A percentile compares a stretch with the other conserved stretches of the same genome.
phyloP scores from a whole-genome alignment of 2,888 invertebrate species.

The Lathronympha strigana region DNA sequence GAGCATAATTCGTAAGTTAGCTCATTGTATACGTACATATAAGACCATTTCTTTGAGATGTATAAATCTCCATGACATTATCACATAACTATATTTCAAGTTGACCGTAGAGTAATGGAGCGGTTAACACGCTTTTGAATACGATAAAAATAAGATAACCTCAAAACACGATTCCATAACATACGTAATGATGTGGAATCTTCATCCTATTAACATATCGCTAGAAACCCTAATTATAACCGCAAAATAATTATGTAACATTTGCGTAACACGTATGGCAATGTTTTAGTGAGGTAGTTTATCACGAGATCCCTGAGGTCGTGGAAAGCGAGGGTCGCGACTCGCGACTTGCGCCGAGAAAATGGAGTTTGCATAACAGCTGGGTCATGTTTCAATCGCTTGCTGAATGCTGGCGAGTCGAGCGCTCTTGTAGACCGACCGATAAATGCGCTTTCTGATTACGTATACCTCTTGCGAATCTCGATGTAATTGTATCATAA shows the following conservation, averaged over 20 bases:
- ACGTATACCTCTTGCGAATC: not conserved
- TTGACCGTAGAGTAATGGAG: conserved; percentile 12
- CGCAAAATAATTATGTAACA: conserved; percentile 37
- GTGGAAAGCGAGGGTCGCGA: conserved; percentile 60
- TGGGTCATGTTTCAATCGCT: not conserved
- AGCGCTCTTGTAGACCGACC: not conserved
- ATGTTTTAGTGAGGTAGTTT: conserved; percentile 44
- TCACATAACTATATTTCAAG: not conserved
- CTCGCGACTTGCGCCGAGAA: conserved; percentile 53
- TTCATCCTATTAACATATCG: conserved; percentile 27
- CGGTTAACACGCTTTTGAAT: conserved; percentile 18
- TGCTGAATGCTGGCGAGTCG: not conserved
- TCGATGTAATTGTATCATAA: not conserved
- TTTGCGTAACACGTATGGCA: conserved; percentile 40
- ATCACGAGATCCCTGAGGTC: conserved; percentile 56
- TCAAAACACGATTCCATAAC: conserved; percentile 20
- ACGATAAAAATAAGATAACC: conserved; percentile 31
- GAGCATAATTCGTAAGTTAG: conserved; percentile 6
- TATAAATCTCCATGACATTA: conserved; percentile 17
- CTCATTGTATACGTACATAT: conserved; percentile 11
- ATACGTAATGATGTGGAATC: conserved; percentile 32
- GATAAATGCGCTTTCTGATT: not conserved
- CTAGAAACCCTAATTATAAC: conserved; percentile 36
- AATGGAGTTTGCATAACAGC: conserved; percentile 54
- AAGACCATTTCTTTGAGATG: not conserved